These are phyloP conservation scores for Cataglyphis albicans DNA, from an alignment of 2,888 invertebrate genomes.

Conservation along the genomic window DNA sequence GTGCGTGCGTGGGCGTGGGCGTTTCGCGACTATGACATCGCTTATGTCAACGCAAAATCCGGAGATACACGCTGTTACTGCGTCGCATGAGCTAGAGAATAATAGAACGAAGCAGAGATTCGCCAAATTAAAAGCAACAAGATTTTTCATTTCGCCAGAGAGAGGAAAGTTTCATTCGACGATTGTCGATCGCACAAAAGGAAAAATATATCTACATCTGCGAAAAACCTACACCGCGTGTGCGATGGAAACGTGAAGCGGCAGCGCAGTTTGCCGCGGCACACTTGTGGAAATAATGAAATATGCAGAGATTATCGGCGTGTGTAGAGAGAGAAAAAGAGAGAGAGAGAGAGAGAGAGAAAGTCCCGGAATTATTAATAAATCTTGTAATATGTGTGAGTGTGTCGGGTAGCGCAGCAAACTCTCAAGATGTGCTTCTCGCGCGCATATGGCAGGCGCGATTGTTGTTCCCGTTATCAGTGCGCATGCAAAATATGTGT, in stretches of 20 bases:
- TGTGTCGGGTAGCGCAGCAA: background rate
- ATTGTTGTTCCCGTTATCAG: slow-evolving; percentile 37
- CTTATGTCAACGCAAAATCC: slow-evolving; percentile 58
- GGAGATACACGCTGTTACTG: slow-evolving; percentile 53
- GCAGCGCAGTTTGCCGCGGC: background rate
- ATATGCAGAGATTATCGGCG: slow-evolving; percentile 45
- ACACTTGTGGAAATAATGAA: slow-evolving; percentile 62
- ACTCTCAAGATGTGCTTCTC: background rate
- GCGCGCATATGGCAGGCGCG: background rate
- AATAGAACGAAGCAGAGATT: slow-evolving; percentile 32
- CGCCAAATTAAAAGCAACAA: background rate
- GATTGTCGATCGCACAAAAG: background rate
- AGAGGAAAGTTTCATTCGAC: background rate
- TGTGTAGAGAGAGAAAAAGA: background rate
- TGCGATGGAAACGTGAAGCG: background rate
- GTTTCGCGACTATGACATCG: slow-evolving; percentile 72
- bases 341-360: too few relatives aligned
- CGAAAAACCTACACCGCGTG: background rate
- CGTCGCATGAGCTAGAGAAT: slow-evolving; percentile 54
- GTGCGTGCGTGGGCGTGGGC: slow-evolving; percentile 76
- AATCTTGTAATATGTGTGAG: slow-evolving; percentile 23
- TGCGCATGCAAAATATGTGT: slow-evolving; percentile 39
- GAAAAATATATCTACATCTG: background rate
- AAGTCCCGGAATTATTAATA: slow-evolving; percentile 15
- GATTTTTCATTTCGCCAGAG: background rate